Conservation (phyloP, 2,888 invertebrate genomes). For the Auanema freiburgensis region DNA sequence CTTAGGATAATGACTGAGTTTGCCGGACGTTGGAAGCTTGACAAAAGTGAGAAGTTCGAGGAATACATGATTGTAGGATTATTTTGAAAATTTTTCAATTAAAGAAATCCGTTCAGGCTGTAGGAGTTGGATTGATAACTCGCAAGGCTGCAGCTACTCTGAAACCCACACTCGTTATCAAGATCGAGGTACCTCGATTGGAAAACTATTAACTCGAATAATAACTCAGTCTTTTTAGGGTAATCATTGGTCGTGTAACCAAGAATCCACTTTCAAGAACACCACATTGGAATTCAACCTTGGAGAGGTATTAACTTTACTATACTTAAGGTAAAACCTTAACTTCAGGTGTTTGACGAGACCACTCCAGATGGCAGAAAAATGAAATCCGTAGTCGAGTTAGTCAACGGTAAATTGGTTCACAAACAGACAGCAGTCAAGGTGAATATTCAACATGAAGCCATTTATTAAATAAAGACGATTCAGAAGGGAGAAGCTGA, state of each 20-base stretch:
- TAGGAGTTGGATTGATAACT: slow-evolving; percentile 48
- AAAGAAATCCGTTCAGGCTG: slow-evolving; percentile 23
- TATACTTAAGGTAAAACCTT: not conserved
- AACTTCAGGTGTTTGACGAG: slow-evolving; percentile 45
- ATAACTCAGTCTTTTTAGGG: slow-evolving; percentile 21
- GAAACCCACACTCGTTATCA: slow-evolving; percentile 50
- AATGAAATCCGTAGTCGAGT: slow-evolving; percentile 32
- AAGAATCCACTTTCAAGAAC: slow-evolving; percentile 53
- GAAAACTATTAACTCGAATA: not conserved
- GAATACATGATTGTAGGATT: slow-evolving; percentile 41
- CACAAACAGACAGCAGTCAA: slow-evolving; percentile 46
- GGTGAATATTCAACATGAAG: slow-evolving; percentile 7
- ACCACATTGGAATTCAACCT: slow-evolving; percentile 39
- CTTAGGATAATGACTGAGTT: slow-evolving; percentile 23
- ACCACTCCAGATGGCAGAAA: slow-evolving; percentile 51
- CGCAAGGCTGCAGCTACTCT: slow-evolving; percentile 51
- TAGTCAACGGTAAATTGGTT: slow-evolving; percentile 44
- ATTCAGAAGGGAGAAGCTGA: slow-evolving; percentile 34
- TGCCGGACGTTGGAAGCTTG: slow-evolving; percentile 43
- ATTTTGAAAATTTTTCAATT: too few species aligned
- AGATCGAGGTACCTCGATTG: slow-evolving; percentile 22
- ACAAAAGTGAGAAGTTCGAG: slow-evolving; percentile 48
- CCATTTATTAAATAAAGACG: not conserved
- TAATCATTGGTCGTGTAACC: slow-evolving; percentile 37
- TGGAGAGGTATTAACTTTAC: slow-evolving; percentile 22